These are phyloP conservation scores for Galerucella calmariensis DNA, from an alignment of 2,888 invertebrate genomes.

Conservation along the genomic window DNA sequence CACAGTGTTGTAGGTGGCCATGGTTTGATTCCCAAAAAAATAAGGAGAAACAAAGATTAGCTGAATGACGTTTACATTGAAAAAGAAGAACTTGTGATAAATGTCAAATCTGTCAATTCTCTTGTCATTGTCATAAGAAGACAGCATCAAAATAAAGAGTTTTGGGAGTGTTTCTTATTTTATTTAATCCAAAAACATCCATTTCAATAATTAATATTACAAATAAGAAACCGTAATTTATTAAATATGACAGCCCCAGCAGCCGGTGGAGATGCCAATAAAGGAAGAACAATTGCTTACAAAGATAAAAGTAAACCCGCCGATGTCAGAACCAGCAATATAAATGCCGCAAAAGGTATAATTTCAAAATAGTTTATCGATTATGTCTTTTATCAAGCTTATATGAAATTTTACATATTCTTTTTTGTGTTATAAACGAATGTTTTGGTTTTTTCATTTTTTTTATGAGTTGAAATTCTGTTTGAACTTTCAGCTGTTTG, in stretches of 20 bases:
- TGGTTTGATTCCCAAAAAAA: too few relatives aligned
- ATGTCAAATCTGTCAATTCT: background rate
- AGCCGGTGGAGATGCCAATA: slow-evolving; percentile 65
- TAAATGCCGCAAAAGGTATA: slow-evolving; percentile 96
- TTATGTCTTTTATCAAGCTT: background rate
- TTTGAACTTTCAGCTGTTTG: slow-evolving; percentile 84
- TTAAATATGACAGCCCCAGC: slow-evolving; percentile 64
- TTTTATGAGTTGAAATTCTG: slow-evolving; percentile 28
- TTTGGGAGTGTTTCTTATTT: background rate
- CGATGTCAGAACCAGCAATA: slow-evolving; percentile 94
- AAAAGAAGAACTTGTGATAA: slow-evolving; percentile 1
- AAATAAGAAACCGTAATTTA: background rate
- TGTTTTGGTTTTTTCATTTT: slow-evolving; percentile 16
- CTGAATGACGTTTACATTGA: background rate
- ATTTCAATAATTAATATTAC: background rate
- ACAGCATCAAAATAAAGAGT: slow-evolving; percentile 1
- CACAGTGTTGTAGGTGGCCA: too few relatives aligned
- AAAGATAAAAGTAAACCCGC: slow-evolving; percentile 94
- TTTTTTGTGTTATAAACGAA: slow-evolving; percentile 8
- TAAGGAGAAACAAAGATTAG: too few relatives aligned
- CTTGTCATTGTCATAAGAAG: background rate
- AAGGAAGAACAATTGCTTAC: slow-evolving; percentile 71
- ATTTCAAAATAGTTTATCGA: slow-evolving; percentile 25
- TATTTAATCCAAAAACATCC: slow-evolving; percentile 13
- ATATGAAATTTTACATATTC: slow-evolving; percentile 7